Evolutionary conservation across 1,140 invertebrate genomes (phyloP).

Genomic region (Tachypleus tridentatus): DNA sequence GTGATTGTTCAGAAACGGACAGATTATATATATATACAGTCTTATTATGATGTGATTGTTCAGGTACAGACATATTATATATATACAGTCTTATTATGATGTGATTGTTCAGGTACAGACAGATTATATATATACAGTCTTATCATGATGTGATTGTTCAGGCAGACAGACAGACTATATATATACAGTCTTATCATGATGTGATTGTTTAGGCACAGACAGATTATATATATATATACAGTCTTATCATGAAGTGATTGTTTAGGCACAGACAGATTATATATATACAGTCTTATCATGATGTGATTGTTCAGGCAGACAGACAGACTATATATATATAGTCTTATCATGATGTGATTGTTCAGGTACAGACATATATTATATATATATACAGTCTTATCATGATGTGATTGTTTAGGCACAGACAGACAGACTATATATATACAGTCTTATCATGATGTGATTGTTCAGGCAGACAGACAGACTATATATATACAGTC

Average conservation of each 20-base stretch:
- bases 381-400: constrained; percentile 47
- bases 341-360: no score
- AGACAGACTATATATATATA: constrained; percentile 35
- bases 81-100: constrained; percentile 48
- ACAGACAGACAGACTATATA: constrained; percentile 41
- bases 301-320: constrained; percentile 38
- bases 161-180: constrained; percentile 33
- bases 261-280: constrained; percentile 33
- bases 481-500: constrained; percentile 42
- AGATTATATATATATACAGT: constrained; percentile 32
- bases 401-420: constrained; percentile 40
- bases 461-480: constrained; percentile 31
- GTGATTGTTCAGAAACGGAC: constrained; percentile 37
- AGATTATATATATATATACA: constrained; percentile 33
- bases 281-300: constrained; percentile 49
- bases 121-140: constrained; percentile 31
- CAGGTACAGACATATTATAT: constrained; percentile 34
- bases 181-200: constrained; percentile 49
- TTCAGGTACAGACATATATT: constrained; percentile 33
- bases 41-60: no score
- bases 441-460: no score
- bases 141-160: constrained; percentile 14
- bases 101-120: constrained; percentile 37
- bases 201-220: constrained; percentile 37
- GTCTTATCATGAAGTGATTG: no score